Base-by-base conservation (phyloP, 2,113 vertebrate species). In the Corydoras maculifer region DNA sequence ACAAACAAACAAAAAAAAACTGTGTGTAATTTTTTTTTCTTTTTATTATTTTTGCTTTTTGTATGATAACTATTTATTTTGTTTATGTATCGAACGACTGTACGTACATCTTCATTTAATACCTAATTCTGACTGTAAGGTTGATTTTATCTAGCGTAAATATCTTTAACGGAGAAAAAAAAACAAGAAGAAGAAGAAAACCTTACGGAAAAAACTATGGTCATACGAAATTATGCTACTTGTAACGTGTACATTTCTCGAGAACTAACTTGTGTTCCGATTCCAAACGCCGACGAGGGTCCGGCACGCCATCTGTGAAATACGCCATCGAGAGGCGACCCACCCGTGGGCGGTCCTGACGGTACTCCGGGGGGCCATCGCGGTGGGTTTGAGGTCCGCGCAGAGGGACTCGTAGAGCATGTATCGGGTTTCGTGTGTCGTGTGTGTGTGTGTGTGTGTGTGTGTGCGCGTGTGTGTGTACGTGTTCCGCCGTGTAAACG, bases 11-110 rank as follows among this genome's bases (percentile, higher is more conserved):
- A 43, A 43, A 43, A 43, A 43, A 43, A 43, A 90, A 89, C 84
- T 13, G 86, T 91, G 87, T 89, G 90, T 88, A 88, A 87, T 89
- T 90, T 88, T 81, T 81, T 91, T 90, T 81, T 84, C 88, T 91
- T 90, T 87, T 85, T 85, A 88, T 86, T 53, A 6, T 14, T 88
- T 84, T 89, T 82, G 72, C 3, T 83, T 86, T 91, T 91, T 89
- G 87, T 91, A 90, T 85, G 74, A 89, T 83, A 85, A 86, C 79
- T 87, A 86, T 91, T 90, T 90, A 86, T 78, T 81, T 87, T 86
- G 86, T 82, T 86, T 91, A 86, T 84, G 88, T 89, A 87, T 88
- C 86, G 88, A 86, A 89, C 87, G 88, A 85, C 81, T 81, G 89
- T 90, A 84, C 81, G 86, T 88, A 89, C 81, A 82, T 78, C 86